phyloP scores from a whole-genome alignment of 1,140 invertebrate genomes.

The Eurosta solidaginis region DNA sequence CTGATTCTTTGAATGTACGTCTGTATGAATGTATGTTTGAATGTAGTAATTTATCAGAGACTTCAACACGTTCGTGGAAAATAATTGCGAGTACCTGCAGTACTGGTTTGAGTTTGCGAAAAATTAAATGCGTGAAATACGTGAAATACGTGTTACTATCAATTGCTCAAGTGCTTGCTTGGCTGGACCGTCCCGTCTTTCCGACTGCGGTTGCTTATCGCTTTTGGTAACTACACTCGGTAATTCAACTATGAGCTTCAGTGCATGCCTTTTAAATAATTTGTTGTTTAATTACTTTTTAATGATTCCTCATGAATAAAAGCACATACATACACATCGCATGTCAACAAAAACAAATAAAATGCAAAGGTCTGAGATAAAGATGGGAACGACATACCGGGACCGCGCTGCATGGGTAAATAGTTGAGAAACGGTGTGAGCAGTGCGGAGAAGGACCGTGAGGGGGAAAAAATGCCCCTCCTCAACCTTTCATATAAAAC shows the following conservation, averaged over 20 bases:
- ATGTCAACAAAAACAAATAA: too few species aligned
- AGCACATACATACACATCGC: background rate
- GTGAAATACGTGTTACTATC: background rate
- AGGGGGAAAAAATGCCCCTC: too few species aligned
- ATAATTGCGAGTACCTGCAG: background rate
- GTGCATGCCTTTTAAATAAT: background rate
- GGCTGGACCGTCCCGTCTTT: background rate
- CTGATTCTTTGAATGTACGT: too few species aligned
- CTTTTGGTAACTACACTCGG: background rate
- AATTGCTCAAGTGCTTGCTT: background rate
- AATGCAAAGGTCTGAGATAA: too few species aligned
- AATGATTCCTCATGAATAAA: background rate
- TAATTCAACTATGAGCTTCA: background rate
- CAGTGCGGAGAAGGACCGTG: too few species aligned
- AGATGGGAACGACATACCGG: too few species aligned
- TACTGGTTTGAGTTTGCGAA: background rate
- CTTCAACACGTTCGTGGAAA: background rate
- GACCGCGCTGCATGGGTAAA: too few species aligned
- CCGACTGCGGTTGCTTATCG: background rate
- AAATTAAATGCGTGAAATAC: background rate
- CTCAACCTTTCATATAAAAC: too few species aligned
- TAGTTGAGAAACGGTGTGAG: too few species aligned
- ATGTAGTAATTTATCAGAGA: background rate
- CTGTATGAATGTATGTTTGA: too few species aligned
- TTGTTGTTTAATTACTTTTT: constrained; percentile 25